Percentiles rank a stretch among this genome's conserved stretches.
phyloP scores from a whole-genome alignment of 2,797 vertebrate species.

The Lophura swinhoii region DNA sequence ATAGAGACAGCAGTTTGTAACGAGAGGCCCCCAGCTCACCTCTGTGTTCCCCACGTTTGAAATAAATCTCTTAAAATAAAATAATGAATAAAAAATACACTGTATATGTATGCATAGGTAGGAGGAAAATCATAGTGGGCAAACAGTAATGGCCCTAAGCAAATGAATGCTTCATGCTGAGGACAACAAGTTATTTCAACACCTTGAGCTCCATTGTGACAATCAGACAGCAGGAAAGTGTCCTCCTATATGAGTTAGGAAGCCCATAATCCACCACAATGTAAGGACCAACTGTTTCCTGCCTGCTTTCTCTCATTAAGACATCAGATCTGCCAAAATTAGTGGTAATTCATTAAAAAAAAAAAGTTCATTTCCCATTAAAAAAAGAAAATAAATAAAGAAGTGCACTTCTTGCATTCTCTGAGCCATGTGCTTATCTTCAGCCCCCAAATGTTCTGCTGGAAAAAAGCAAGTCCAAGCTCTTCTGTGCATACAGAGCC shows the following conservation, averaged over 20 bases:
- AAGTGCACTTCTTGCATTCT: rapidly evolving
- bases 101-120: neutral
- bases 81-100: too few species aligned
- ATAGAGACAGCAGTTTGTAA: too few species aligned
- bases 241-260: neutral
- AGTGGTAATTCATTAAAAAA: neutral
- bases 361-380: neutral
- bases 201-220: neutral
- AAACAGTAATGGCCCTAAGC: neutral
- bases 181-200: neutral
- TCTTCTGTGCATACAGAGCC: neutral
- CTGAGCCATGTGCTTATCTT: neutral
- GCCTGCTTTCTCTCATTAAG: neutral
- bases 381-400: neutral
- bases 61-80: too few species aligned
- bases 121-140: neutral
- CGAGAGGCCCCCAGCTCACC: too few species aligned
- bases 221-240: neutral
- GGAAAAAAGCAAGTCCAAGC: neutral
- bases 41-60: too few species aligned
- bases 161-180: neutral
- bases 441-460: neutral
- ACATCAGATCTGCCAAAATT: neutral
- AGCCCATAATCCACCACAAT: neutral
- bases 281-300: neutral